These are phyloP conservation scores for Hylyphantes graminicola DNA, from an alignment of 1,140 invertebrate species.

Conservation along the genomic window DNA sequence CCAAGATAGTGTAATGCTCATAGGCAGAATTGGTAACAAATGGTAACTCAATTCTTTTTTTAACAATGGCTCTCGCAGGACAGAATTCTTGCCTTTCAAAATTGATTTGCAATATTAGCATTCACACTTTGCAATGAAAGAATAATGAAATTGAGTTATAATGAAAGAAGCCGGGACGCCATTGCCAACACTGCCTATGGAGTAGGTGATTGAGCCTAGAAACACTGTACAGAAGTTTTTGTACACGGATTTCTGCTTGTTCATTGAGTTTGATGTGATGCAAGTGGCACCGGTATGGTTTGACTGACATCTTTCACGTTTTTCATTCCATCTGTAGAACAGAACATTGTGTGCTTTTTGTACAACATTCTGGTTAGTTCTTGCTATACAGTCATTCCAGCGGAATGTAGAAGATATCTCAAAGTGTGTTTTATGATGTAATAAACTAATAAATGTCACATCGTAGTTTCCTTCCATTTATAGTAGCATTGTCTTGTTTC, in stretches of 20 bases:
- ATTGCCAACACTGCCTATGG: constrained; percentile 25
- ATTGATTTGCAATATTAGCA: not conserved
- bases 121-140: not conserved
- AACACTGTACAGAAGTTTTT: constrained; percentile 55
- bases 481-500: not conserved
- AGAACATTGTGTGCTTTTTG: constrained; percentile 58
- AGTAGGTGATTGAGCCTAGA: constrained; percentile 52
- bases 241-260: constrained; percentile 56
- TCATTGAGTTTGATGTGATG: constrained; percentile 42
- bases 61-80: not conserved
- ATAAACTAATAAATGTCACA: constrained; percentile 60
- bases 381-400: constrained; percentile 61
- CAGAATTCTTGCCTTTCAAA: constrained; percentile 1
- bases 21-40: constrained; percentile 35
- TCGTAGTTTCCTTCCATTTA: constrained; percentile 37
- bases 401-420: constrained; percentile 59
- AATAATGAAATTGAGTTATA: not conserved
- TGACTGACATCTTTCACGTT: constrained; percentile 58
- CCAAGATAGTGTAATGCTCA: constrained; percentile 49
- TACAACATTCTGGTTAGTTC: constrained; percentile 60
- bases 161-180: not conserved
- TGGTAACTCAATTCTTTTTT: constrained; percentile 11
- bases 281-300: constrained; percentile 52
- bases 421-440: constrained; percentile 61
- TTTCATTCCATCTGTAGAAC: constrained; percentile 61